These are phyloP conservation scores for Eira barbara DNA, from an alignment of 2,113 vertebrate species.

Conservation along the genomic window DNA sequence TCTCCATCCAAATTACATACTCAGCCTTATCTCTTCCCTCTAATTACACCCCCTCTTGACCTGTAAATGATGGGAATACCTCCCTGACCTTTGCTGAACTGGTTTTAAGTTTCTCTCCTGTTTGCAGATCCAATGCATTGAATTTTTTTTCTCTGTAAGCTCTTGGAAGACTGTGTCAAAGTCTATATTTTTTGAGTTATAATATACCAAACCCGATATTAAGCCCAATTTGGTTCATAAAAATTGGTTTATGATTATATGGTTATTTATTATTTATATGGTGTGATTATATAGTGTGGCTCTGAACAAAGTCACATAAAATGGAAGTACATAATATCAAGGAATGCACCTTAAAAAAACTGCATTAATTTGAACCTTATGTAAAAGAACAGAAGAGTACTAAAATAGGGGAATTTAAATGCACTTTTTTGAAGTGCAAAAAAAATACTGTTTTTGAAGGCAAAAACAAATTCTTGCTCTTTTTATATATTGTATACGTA, in stretches of 20 bases:
- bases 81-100: conserved; percentile 69
- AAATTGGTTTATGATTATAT: conserved; percentile 70
- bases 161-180: conserved; percentile 53
- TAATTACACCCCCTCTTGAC: conserved; percentile 72
- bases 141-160: not conserved
- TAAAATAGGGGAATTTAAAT: conserved; percentile 32
- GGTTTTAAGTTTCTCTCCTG: conserved; percentile 63
- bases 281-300: conserved; percentile 62
- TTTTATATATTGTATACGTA: not conserved
- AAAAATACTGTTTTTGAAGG: not conserved
- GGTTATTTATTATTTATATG: conserved; percentile 70
- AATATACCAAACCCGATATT: conserved; percentile 44
- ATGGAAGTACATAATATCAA: conserved; percentile 63
- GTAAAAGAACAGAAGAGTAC: conserved; percentile 23
- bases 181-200: conserved; percentile 59
- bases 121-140: conserved; percentile 59
- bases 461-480: not conserved
- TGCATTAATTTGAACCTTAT: conserved; percentile 62
- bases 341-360: conserved; percentile 59
- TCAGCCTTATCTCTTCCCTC: conserved; percentile 69
- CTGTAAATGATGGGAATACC: conserved; percentile 69
- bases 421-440: conserved; percentile 13
- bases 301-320: conserved; percentile 66
- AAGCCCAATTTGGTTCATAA: conserved; percentile 64
- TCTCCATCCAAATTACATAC: conserved; percentile 69